Evolutionary conservation across 2,113 vertebrate species (phyloP).

Genomic region (Turdus rufiventris): DNA sequence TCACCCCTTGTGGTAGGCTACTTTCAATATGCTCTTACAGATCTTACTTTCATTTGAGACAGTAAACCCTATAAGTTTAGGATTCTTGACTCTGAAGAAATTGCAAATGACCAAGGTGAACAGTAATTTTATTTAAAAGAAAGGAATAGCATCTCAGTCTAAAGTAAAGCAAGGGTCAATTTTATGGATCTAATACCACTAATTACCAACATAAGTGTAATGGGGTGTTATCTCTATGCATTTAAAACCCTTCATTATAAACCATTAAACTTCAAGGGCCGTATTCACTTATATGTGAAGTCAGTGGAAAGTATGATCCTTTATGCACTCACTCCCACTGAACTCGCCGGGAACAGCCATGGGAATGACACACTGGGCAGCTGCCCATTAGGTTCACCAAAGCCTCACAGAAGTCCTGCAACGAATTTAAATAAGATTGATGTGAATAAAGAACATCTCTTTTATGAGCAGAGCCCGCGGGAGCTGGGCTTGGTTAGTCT

Average conservation of each 20-base stretch:
- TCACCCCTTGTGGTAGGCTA: neutral
- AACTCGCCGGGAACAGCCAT: fast-evolving
- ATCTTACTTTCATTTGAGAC: neutral
- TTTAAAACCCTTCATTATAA: neutral
- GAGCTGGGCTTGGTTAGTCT: neutral
- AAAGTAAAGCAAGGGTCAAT: neutral
- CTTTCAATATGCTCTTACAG: neutral
- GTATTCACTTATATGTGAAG: neutral
- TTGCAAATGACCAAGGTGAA: neutral
- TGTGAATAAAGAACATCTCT: neutral
- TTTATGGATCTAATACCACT: neutral
- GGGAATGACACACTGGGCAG: neutral
- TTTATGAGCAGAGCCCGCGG: neutral
- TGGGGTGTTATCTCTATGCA: neutral
- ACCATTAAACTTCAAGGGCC: neutral
- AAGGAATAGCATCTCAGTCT: neutral
- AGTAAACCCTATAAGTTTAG: neutral
- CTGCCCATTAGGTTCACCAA: neutral
- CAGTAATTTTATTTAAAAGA: neutral
- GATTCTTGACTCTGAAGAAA: neutral
- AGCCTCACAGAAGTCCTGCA: neutral
- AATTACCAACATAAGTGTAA: neutral
- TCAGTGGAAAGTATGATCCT: neutral
- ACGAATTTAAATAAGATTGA: neutral
- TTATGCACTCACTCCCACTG: neutral